Evolutionary conservation across 1,140 invertebrate genomes (phyloP).

Genomic region (Drosophila takahashii): DNA sequence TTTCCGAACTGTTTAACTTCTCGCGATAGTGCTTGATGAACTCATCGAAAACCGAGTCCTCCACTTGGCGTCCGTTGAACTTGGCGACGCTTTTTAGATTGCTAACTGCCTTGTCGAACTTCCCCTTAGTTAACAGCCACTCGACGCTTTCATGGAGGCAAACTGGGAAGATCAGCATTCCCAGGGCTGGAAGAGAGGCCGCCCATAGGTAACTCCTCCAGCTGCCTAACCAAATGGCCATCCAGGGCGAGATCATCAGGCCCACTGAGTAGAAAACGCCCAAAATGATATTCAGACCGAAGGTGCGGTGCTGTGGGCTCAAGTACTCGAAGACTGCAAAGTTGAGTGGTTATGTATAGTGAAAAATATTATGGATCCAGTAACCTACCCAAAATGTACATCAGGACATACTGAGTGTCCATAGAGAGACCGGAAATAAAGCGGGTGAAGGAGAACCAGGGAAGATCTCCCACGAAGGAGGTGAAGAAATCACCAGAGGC

Average conservation of each 20-base stretch:
- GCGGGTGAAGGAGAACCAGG: constrained; percentile 85
- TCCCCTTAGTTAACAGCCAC: constrained; percentile 87
- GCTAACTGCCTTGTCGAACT: constrained; percentile 85
- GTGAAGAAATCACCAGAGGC: constrained; percentile 86
- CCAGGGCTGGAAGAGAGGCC: constrained; percentile 85
- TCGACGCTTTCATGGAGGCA: constrained; percentile 87
- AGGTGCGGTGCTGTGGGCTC: constrained; percentile 86
- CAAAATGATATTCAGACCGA: constrained; percentile 87
- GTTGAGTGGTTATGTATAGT: too few relatives aligned
- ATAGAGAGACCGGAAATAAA: constrained; percentile 87
- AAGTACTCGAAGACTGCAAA: constrained; percentile 87
- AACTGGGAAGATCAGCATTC: constrained; percentile 85
- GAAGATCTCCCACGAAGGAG: constrained; percentile 84
- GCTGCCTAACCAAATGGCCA: constrained; percentile 85
- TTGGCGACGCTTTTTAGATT: constrained; percentile 86
- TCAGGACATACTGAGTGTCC: constrained; percentile 87
- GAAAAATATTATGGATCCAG: too few relatives aligned
- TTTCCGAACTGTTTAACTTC: constrained; percentile 54
- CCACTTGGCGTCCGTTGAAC: constrained; percentile 85
- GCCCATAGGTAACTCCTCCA: constrained; percentile 86
- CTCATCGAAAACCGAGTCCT: constrained; percentile 82
- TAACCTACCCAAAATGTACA: constrained; percentile 87
- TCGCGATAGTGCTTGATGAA: constrained; percentile 79
- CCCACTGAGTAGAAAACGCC: constrained; percentile 87
- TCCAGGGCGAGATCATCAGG: constrained; percentile 86